phyloP scores from a whole-genome alignment of 2,888 invertebrate genomes.

The Pandemis heparana region DNA sequence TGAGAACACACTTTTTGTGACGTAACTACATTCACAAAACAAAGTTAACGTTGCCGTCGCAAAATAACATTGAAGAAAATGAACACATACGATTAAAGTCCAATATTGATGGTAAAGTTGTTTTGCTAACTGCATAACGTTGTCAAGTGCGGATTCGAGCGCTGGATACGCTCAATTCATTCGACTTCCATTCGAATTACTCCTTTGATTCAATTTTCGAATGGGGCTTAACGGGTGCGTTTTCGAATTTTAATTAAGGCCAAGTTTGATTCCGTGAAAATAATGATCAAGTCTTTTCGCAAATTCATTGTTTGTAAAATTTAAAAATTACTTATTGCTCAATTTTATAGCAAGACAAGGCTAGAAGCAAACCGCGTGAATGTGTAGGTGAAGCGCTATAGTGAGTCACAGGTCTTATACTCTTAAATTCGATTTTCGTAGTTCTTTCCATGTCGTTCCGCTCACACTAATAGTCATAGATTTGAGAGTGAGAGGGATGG shows the following conservation, averaged over 20 bases:
- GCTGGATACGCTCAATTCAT: slow-evolving; percentile 44
- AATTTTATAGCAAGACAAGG: too few species aligned
- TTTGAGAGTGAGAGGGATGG: too few species aligned
- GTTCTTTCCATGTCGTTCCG: too few species aligned
- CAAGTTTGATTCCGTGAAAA: background rate
- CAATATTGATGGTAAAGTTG: slow-evolving; percentile 12
- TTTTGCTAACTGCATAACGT: slow-evolving; percentile 34
- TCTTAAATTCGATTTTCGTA: too few species aligned
- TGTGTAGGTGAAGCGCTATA: too few species aligned
- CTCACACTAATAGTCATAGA: too few species aligned
- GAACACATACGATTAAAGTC: slow-evolving; percentile 26
- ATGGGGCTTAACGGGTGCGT: slow-evolving; percentile 68
- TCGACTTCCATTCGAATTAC: slow-evolving; percentile 71
- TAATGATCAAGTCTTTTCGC: background rate
- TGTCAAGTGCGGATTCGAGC: slow-evolving; percentile 25
- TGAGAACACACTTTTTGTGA: slow-evolving; percentile 22
- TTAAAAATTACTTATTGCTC: too few species aligned
- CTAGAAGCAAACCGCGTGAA: too few species aligned
- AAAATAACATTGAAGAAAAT: slow-evolving; percentile 5
- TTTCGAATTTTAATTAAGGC: slow-evolving; percentile 56
- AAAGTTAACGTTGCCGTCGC: background rate
- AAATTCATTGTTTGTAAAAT: background rate
- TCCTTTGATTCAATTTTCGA: slow-evolving; percentile 76
- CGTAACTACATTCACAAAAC: slow-evolving; percentile 10
- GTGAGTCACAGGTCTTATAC: too few species aligned